phyloP scores from a whole-genome alignment of 2,113 vertebrate genomes.

The Urocynchramus pylzowi region DNA sequence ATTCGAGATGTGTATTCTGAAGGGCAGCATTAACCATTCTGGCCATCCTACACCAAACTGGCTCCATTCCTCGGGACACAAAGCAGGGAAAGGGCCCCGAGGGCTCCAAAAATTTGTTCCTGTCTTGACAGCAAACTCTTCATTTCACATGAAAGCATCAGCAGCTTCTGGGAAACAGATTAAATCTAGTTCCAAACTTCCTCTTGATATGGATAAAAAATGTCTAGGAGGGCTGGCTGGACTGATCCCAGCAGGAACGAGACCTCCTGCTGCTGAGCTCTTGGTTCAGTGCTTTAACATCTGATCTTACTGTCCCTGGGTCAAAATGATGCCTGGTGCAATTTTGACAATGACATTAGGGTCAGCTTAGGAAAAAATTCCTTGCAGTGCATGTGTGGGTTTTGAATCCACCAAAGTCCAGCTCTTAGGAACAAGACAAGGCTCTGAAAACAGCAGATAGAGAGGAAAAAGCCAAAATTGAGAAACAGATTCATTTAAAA shows the following conservation, averaged over 20 bases:
- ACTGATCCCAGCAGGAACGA: not conserved
- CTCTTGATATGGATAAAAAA: conserved; percentile 27
- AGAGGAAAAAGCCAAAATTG: not conserved
- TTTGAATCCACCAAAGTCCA: not conserved
- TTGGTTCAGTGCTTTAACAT: conserved; percentile 30
- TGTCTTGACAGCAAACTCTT: not conserved
- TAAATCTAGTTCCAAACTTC: not conserved
- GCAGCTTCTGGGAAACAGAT: conserved; percentile 17
- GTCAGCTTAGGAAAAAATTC: not conserved
- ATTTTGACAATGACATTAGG: not conserved
- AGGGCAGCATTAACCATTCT: not conserved
- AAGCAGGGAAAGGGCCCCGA: not conserved
- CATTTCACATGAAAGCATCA: not conserved
- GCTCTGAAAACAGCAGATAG: not conserved
- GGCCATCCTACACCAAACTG: not conserved
- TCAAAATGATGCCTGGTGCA: not conserved
- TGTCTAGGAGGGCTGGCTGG: not conserved
- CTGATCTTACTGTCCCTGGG: not conserved
- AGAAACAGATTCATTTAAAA: not conserved
- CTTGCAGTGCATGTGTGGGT: not conserved
- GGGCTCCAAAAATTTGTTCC: not conserved
- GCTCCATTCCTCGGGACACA: not conserved
- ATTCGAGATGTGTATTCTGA: not conserved
- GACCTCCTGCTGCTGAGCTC: conserved; percentile 27
- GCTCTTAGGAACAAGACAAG: not conserved